These are phyloP conservation scores for Scaptomyza cyrtandrae DNA, from an alignment of 2,888 invertebrate genomes.

Conservation along the genomic window DNA sequence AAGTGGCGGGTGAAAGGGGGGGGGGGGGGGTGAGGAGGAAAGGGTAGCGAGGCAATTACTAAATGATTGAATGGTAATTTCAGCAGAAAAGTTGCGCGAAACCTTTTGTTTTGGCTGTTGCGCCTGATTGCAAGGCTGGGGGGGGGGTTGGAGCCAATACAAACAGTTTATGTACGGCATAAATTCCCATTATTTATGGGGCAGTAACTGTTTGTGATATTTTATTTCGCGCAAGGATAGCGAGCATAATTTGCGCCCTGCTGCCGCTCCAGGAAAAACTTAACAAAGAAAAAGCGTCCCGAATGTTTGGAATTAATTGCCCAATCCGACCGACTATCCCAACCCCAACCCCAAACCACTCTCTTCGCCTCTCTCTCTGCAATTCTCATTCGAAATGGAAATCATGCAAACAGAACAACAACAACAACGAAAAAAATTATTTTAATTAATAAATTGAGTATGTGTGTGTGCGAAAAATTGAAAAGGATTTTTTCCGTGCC, in stretches of 20 bases:
- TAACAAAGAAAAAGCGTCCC: constrained; percentile 81
- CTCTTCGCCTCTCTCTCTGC: neutral
- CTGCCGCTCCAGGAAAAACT: constrained; percentile 47
- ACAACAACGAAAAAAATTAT: constrained; percentile 53
- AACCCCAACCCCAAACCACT: neutral
- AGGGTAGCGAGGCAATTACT: constrained; percentile 72
- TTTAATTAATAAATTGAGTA: constrained; percentile 83
- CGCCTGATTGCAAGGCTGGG: neutral
- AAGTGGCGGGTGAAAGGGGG: too few relatives aligned
- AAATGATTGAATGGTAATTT: constrained; percentile 83
- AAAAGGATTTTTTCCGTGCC: constrained; percentile 77
- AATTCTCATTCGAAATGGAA: constrained; percentile 51
- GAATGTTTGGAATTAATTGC: constrained; percentile 81
- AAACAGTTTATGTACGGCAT: constrained; percentile 67
- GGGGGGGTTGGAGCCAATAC: neutral
- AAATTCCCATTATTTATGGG: constrained; percentile 84
- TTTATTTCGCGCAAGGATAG: constrained; percentile 81
- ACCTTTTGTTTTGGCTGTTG: constrained; percentile 49
- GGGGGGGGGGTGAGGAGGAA: neutral
- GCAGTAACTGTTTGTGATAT: constrained; percentile 83
- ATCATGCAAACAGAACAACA: constrained; percentile 48
- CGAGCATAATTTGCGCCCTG: constrained; percentile 74
- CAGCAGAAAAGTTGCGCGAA: constrained; percentile 58
- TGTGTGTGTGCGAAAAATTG: constrained; percentile 83
- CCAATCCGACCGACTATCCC: constrained; percentile 39